phyloP scores from a whole-genome alignment of 2,888 invertebrate genomes.

The Sinelater perroti region DNA sequence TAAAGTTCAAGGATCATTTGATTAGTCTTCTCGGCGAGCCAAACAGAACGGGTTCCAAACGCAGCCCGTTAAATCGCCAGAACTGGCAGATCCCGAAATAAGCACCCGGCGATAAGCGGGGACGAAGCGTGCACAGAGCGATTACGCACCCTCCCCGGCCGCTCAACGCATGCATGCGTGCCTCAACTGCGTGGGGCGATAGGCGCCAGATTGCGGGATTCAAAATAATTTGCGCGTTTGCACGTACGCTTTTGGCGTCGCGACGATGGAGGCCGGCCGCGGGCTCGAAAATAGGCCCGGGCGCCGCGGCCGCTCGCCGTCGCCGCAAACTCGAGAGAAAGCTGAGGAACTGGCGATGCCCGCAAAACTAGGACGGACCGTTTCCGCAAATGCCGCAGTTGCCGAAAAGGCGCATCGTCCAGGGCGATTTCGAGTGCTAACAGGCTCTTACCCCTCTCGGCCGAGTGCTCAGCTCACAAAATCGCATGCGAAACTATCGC shows the following conservation, averaged over 20 bases:
- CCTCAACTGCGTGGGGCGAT: conserved; percentile 50
- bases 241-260: conserved; percentile 6
- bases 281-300: conserved; percentile 36
- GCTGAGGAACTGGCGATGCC: conserved; percentile 41
- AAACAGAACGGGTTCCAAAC: too few relatives aligned
- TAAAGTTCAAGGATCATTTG: too few relatives aligned
- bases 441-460: conserved; percentile 58
- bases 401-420: conserved; percentile 4
- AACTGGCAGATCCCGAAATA: too few relatives aligned
- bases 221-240: conserved; percentile 39
- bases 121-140: conserved; percentile 16
- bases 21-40: too few relatives aligned
- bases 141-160: conserved; percentile 45
- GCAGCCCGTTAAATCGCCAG: too few relatives aligned
- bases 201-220: conserved; percentile 47
- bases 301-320: conserved; percentile 16
- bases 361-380: conserved; percentile 45
- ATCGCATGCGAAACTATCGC: conserved; percentile 56
- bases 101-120: too few relatives aligned
- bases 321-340: conserved; percentile 38
- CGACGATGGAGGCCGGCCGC: conserved; percentile 10
- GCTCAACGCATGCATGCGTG: conserved; percentile 51
- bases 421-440: conserved; percentile 40
- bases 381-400: conserved; percentile 43
- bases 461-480: conserved; percentile 49